These are phyloP conservation scores for Dermatemys mawii DNA, from an alignment of 2,113 vertebrate genomes.

Conservation along the genomic window DNA sequence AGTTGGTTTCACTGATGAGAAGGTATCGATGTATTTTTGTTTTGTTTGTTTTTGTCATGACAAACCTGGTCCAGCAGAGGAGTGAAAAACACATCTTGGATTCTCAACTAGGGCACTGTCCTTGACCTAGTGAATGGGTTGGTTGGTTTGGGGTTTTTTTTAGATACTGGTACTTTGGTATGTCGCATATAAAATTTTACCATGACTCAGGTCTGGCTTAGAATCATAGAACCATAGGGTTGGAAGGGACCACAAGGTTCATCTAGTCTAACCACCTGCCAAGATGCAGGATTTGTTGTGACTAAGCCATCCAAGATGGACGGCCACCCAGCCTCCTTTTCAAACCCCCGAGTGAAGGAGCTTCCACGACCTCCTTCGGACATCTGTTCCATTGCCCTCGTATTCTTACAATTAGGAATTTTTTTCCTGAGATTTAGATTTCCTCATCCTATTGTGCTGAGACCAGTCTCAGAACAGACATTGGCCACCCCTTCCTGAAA, in stretches of 20 bases:
- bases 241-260: not conserved
- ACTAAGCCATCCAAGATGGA: not conserved
- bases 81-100: not conserved
- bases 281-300: not conserved
- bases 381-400: not conserved
- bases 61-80: not conserved
- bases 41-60: not conserved
- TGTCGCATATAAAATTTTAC: not conserved
- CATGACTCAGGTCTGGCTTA: not conserved
- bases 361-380: not conserved
- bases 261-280: not conserved
- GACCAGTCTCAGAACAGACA: not conserved
- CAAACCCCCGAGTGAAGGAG: not conserved
- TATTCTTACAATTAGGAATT: not conserved
- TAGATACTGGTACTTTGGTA: not conserved
- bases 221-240: not conserved
- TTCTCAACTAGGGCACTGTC: rapidly evolving
- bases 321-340: not conserved
- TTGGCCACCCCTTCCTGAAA: not conserved
- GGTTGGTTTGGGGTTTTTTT: not conserved
- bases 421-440: not conserved
- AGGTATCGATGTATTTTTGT: not conserved
- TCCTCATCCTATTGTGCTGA: not conserved
- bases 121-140: not conserved
- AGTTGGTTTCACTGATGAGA: not conserved